Percentiles rank a stretch among this genome's conserved stretches.
Evolutionary conservation across 2,888 invertebrate genomes (phyloP).

Genomic region (Gisinianus flammeolus): DNA sequence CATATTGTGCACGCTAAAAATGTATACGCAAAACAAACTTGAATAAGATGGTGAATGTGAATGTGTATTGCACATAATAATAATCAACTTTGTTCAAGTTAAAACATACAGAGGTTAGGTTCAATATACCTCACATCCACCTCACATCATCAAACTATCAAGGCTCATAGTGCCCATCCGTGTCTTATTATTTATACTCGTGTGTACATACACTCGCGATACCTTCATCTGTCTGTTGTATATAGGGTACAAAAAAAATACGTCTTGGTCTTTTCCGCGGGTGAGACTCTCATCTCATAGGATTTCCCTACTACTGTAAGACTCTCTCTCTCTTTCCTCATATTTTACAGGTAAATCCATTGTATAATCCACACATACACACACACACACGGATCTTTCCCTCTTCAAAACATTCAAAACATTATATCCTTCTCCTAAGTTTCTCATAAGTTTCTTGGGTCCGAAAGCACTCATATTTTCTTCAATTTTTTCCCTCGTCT

Average conservation of each 20-base stretch:
- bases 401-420: too few species aligned
- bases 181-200: background rate
- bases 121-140: conserved; percentile 22
- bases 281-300: too few species aligned
- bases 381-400: background rate
- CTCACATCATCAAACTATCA: background rate
- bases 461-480: too few species aligned
- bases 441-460: too few species aligned
- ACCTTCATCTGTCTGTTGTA: too few species aligned
- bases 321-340: too few species aligned
- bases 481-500: too few species aligned
- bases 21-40: conserved; percentile 6
- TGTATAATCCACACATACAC: background rate
- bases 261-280: too few species aligned
- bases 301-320: too few species aligned
- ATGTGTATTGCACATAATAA: background rate
- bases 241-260: too few species aligned
- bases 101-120: conserved; percentile 18
- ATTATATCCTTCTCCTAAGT: too few species aligned
- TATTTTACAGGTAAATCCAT: background rate
- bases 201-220: too few species aligned
- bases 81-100: background rate
- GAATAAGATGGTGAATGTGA: conserved; percentile 20
- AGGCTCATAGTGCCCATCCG: background rate
- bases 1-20: background rate